These are phyloP conservation scores for Morone chrysops DNA, from an alignment of 2,113 vertebrate species.

Conservation along the genomic window DNA sequence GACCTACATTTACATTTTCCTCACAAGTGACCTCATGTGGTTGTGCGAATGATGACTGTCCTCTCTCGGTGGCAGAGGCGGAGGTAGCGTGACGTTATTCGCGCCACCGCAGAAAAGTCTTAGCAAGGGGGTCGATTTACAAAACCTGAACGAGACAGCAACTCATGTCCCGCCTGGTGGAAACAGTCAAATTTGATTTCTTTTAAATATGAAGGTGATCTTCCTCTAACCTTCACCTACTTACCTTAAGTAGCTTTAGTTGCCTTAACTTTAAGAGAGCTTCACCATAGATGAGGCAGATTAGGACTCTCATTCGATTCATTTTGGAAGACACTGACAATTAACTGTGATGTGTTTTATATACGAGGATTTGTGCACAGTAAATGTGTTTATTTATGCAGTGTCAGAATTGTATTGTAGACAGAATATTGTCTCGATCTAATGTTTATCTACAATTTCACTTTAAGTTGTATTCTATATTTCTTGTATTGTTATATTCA, in stretches of 20 bases:
- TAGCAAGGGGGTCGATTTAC: neutral
- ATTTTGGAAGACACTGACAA: neutral
- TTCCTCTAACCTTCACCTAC: neutral
- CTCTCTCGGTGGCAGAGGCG: neutral
- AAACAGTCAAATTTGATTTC: neutral
- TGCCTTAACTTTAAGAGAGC: neutral
- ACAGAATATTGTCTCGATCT: neutral
- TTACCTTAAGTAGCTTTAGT: neutral
- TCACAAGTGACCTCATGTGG: conserved; percentile 2
- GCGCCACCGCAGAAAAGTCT: neutral
- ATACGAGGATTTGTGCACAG: no score
- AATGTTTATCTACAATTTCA: neutral
- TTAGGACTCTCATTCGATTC: neutral
- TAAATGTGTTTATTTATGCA: neutral
- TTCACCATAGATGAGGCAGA: neutral
- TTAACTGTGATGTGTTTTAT: no score
- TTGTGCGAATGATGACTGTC: neutral
- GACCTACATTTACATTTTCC: neutral
- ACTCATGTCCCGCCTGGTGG: neutral
- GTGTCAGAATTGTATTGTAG: neutral
- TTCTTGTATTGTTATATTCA: neutral
- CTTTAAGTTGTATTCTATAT: conserved; percentile 2
- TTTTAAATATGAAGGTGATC: neutral
- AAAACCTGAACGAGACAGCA: neutral
- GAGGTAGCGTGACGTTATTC: neutral